Conservation (phyloP, 1,140 invertebrate species). For the Paraescarpia echinospica region DNA sequence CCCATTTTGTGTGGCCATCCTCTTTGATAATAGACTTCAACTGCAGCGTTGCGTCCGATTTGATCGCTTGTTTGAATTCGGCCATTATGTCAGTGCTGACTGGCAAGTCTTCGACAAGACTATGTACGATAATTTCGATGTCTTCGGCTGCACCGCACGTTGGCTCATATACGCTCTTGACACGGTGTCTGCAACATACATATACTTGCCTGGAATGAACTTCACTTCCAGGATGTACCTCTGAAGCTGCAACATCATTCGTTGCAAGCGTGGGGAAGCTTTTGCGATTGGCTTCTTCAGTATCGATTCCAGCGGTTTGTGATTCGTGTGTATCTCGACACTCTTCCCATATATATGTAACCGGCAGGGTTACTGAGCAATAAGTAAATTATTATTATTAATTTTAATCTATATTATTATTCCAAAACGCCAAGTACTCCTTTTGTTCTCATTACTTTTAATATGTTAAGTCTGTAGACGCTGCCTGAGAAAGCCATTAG, state of each 20-base stretch:
- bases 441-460: no score
- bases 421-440: no score
- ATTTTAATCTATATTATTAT: no score
- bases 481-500: no score
- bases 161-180: background rate
- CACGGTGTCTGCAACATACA: constrained; percentile 13
- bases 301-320: no score
- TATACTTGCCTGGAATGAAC: constrained; percentile 10
- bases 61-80: background rate
- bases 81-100: background rate
- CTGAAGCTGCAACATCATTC: constrained; percentile 3
- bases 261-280: no score
- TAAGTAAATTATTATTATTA: no score
- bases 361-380: no score
- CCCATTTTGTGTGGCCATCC: background rate
- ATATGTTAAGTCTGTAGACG: no score
- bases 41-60: background rate
- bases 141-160: background rate
- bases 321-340: no score
- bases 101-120: background rate
- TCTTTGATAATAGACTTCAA: background rate
- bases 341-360: no score
- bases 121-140: background rate
- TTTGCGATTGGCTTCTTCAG: no score
- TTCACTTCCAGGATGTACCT: background rate